Base-by-base conservation (phyloP, 2,888 invertebrate species). In the Scelioninae gen. 1 region DNA sequence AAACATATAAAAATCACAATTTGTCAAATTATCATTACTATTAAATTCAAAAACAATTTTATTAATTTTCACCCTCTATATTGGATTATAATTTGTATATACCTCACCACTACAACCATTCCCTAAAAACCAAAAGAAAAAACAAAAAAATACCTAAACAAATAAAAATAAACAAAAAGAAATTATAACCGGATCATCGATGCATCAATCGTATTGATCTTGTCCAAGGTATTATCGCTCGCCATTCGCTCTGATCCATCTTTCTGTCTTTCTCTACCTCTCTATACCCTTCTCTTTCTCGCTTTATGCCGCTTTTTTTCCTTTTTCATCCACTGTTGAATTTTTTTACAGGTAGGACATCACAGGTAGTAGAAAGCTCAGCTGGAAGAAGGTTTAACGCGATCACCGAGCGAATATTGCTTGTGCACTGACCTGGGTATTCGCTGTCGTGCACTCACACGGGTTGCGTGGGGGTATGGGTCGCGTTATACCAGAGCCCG, bases 331-430 rank as follows among this genome's bases (percentile, higher is more conserved):
- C 56, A 15, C 4, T 29, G 71, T 32, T 74, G 74, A 68, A 66
- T 69, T 71, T 83, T 83, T 83, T 79, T 79, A 68, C 75, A 74
- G 68, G 68, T 63, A 72, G 74, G 62, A 77, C 74, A 74, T 77
- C 72, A 76, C 51, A 71, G 71, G 74, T 53, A 69, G 78, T 69
- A 66, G 76, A 84, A 83, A 83, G 78, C 83, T 81, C 81, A 85
- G 88, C 85, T 86, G 87, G 87, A 88, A 88, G 87, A 88, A 88
- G 88, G 88, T 88, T 88, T 88, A 88, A 88, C 88, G 86, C 87
- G 88, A 88, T 89, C 88, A 86, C 78, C 78, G 84, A 86, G 86
- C 85, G 88, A 86, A 86, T 88, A 87, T 88, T 88, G 85, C 85
- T 78, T 84, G 87, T 87, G 85, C 83, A 86, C 85, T 85, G 86